Percentiles rank a stretch among this genome's conserved stretches.
These are phyloP conservation scores for Tyto alba DNA, from an alignment of 2,113 vertebrate species.

Conservation along the genomic window DNA sequence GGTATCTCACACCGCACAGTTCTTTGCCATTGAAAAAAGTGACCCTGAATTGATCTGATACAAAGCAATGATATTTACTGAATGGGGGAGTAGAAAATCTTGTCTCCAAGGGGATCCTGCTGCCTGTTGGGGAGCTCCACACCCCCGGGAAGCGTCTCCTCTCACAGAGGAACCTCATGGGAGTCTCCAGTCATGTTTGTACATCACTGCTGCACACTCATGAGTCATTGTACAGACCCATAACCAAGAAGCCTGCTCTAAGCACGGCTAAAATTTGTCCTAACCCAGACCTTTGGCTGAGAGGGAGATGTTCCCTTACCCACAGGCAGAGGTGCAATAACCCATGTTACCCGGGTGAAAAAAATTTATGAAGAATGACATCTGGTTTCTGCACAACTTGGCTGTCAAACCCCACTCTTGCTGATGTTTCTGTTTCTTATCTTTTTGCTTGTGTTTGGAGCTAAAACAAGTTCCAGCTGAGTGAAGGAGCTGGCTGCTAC, in stretches of 20 bases:
- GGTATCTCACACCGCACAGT: background rate
- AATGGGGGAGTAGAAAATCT: background rate
- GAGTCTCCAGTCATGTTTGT: rapidly evolving
- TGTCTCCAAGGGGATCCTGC: background rate
- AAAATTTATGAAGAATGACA: background rate
- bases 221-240: background rate
- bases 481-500: background rate
- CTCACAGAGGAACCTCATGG: background rate
- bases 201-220: rapidly evolving
- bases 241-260: background rate
- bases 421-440: conserved; percentile 52
- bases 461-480: conserved; percentile 1
- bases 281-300: background rate
- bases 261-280: background rate
- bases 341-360: background rate
- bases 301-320: background rate
- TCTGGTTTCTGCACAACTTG: conserved; percentile 39
- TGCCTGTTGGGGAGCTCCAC: background rate
- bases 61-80: background rate
- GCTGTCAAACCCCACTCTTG: conserved; percentile 22
- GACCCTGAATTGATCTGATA: background rate
- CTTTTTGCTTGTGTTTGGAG: background rate
- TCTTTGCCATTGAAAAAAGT: background rate
- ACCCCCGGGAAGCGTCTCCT: background rate
- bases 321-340: background rate